A percentile compares a stretch with the other conserved stretches of the same genome.
These are phyloP conservation scores for Microplitis demolitor DNA, from an alignment of 1,140 invertebrate genomes.

Conservation along the genomic window DNA sequence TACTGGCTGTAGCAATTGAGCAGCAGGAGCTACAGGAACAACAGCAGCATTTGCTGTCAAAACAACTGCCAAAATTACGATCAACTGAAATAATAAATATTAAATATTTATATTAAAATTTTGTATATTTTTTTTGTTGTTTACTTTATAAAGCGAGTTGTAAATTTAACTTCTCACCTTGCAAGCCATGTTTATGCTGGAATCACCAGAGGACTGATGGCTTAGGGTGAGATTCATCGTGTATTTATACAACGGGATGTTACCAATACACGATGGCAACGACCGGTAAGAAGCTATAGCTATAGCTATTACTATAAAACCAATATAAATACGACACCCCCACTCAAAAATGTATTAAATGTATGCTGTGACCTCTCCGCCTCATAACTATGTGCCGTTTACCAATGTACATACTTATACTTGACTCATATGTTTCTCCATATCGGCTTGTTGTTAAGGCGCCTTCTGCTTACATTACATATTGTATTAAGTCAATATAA, in stretches of 20 bases:
- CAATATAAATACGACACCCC: constrained; percentile 34
- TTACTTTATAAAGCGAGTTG: neutral
- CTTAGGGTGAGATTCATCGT: constrained; percentile 48
- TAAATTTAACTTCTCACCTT: constrained; percentile 43
- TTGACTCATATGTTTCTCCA: constrained; percentile 50
- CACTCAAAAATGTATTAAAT: constrained; percentile 27
- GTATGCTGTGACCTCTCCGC: constrained; percentile 41
- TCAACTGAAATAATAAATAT: constrained; percentile 35
- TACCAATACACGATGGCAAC: constrained; percentile 15
- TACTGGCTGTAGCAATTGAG: constrained; percentile 31
- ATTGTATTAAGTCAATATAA: constrained; percentile 20
- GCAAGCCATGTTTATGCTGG: constrained; percentile 50
- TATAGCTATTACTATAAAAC: too few relatives aligned
- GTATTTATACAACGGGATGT: constrained; percentile 52
- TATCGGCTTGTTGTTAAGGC: constrained; percentile 32
- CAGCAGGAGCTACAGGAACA: neutral
- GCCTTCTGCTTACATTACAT: neutral
- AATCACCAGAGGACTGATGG: constrained; percentile 55
- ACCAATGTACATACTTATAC: constrained; percentile 29
- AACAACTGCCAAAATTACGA: constrained; percentile 44
- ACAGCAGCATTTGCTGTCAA: constrained; percentile 23
- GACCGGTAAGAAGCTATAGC: constrained; percentile 13
- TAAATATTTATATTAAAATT: too few relatives aligned
- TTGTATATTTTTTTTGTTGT: too few relatives aligned
- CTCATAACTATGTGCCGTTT: constrained; percentile 49